Evolutionary conservation across 2,797 vertebrate genomes (phyloP), one percentile per base, ranked within the genome.

Genomic region (Labeo calbasu): DNA sequence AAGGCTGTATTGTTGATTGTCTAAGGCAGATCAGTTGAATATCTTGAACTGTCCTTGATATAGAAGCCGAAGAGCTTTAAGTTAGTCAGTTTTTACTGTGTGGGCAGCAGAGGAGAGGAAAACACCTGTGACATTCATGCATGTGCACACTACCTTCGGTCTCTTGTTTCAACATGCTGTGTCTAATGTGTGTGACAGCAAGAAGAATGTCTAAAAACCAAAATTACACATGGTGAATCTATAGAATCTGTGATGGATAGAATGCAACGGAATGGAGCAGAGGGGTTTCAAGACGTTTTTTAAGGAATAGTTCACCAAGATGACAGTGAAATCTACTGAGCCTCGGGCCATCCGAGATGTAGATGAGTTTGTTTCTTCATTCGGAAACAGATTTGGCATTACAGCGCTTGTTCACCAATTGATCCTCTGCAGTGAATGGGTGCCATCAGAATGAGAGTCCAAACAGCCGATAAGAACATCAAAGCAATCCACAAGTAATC

Each of bases 171-270:
- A 36, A 11, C 36, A 51, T 15, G 43, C 28, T 12, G 25, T 77
- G 66, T 72, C n/a, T 28, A 55, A 77, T 46, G 23, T 46, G 61
- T 69, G 63, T 88, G 88, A 82, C 65, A 57, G 43, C 65, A 40
- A 85, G 50, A 8, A 43, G 28, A 55, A 73, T 21, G 1, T 51
- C 14, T 21, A 32, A 48, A 23, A 68, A 53, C 15, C 21, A 36
- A 40, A 81, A 50, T 13, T 53, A 36, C 48, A 48, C 50, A 51
- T 11, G 1, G 46, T 51, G 43, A 76, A 48, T 70, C 40, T 51
- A 32, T 36, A 51, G 10, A 80, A 73, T 68, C 68, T 71, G 19
- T 53, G 23, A 43, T 32, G 17, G 25, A 53, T 0, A 0, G 8
- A 51, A 51, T 8, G 1, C 23, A 19, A 6, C 10, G 5, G 53